Conservation (phyloP, 2,797 vertebrate genomes). For the Acridotheres tristis region DNA sequence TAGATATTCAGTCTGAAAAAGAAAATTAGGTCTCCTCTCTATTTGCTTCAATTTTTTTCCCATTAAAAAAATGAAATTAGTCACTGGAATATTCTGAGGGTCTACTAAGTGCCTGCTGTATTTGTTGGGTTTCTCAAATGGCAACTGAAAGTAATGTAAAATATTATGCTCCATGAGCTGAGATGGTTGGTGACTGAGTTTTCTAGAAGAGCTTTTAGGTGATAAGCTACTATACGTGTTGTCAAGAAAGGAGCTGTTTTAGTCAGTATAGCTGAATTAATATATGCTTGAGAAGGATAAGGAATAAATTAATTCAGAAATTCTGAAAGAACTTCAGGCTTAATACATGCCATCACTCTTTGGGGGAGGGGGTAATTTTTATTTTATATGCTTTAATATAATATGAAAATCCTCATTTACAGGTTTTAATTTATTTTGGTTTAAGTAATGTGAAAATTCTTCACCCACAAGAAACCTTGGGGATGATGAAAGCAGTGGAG, state of each 20-base stretch:
- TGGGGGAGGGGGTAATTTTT: not conserved
- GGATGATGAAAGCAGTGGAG: not conserved
- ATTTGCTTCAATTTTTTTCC: not conserved
- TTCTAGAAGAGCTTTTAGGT: not conserved
- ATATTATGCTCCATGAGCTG: not conserved
- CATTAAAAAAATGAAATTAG: not conserved
- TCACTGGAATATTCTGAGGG: not conserved
- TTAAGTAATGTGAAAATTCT: not conserved
- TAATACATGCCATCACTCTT: not conserved
- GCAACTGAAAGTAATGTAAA: not conserved
- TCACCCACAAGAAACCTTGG: not conserved
- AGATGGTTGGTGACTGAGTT: not conserved
- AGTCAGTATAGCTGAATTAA: not conserved
- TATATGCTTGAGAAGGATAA: not conserved
- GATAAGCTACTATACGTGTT: not conserved
- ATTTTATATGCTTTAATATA: not conserved
- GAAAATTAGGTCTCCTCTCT: not conserved
- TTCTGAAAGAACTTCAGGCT: not conserved
- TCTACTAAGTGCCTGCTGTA: not conserved
- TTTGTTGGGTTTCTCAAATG: not conserved
- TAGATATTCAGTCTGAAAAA: not conserved
- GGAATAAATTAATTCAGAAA: not conserved
- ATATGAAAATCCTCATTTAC: not conserved
- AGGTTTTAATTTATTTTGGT: slow-evolving; percentile 2
- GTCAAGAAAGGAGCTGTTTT: not conserved